Evolutionary conservation across 1,140 invertebrate genomes (phyloP).

Genomic region (Drosophila auraria): DNA sequence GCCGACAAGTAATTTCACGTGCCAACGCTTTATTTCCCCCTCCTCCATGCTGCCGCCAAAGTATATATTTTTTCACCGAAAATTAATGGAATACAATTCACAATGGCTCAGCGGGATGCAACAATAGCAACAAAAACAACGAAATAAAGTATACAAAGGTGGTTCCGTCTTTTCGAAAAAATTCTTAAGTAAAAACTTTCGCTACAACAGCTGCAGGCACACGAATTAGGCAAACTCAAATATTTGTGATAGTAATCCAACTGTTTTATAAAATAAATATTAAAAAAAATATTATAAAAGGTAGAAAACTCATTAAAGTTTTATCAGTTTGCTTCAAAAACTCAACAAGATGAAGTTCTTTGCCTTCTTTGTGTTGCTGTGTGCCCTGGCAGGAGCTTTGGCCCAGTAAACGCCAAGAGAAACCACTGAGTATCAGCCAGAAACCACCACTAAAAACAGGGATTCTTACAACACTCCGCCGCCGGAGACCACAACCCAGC

Average conservation of each 20-base stretch:
- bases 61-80: slow-evolving; percentile 11
- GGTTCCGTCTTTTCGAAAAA: slow-evolving; percentile 7
- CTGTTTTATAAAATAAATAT: slow-evolving; percentile 1
- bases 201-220: neutral
- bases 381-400: neutral
- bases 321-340: slow-evolving; percentile 2
- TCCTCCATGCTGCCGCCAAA: neutral
- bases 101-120: slow-evolving; percentile 24
- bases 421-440: neutral
- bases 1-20: slow-evolving; percentile 55
- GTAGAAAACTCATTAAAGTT: neutral
- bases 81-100: slow-evolving; percentile 31
- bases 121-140: slow-evolving; percentile 6
- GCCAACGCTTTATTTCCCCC: slow-evolving; percentile 41
- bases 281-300: neutral
- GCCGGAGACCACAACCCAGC: neutral
- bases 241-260: slow-evolving; percentile 5
- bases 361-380: neutral
- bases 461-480: neutral
- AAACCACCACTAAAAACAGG: neutral
- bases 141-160: slow-evolving; percentile 1
- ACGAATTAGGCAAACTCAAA: slow-evolving; percentile 24
- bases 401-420: neutral
- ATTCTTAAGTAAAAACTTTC: slow-evolving; percentile 1
- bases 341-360: slow-evolving; percentile 12